These are phyloP conservation scores for Drosophila nr. perissopoda DNA, from an alignment of 2,888 invertebrate genomes.

Conservation along the genomic window DNA sequence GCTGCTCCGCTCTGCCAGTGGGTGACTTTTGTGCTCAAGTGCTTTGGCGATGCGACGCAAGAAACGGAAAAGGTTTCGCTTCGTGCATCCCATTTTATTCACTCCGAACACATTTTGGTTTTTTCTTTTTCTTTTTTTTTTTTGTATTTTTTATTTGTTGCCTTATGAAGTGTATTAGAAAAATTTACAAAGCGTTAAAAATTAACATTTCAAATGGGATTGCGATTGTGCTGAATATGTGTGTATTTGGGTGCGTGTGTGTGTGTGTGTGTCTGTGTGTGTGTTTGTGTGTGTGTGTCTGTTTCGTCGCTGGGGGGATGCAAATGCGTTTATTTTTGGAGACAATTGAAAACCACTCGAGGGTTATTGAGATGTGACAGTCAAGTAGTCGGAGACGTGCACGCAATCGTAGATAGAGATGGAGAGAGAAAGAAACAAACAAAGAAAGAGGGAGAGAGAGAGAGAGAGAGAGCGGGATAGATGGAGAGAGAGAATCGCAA, in stretches of 20 bases:
- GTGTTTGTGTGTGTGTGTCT: conserved; percentile 18
- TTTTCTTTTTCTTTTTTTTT: not conserved
- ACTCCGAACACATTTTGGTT: not conserved
- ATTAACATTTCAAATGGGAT: conserved; percentile 79
- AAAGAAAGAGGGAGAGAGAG: not conserved
- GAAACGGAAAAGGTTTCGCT: conserved; percentile 57
- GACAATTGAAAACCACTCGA: conserved; percentile 82
- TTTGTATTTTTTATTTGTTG: conserved; percentile 19
- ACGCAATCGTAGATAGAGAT: conserved; percentile 12
- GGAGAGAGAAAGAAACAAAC: not conserved
- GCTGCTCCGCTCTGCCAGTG: conserved; percentile 37
- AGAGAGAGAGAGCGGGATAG: not conserved
- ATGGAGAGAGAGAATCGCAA: conserved; percentile 33
- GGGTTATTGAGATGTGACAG: conserved; percentile 81
- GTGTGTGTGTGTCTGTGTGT: conserved; percentile 4
- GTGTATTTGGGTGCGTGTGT: conserved; percentile 2
- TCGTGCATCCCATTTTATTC: conserved; percentile 19
- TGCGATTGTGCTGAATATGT: conserved; percentile 38
- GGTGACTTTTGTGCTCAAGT: conserved; percentile 68
- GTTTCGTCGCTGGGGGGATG: conserved; percentile 54
- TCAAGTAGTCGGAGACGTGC: conserved; percentile 68
- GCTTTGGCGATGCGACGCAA: conserved; percentile 42
- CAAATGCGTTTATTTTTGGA: conserved; percentile 81
- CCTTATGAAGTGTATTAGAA: conserved; percentile 73
- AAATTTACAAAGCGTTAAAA: conserved; percentile 77